Percentiles rank a stretch among this genome's conserved stretches.
Evolutionary conservation across 2,888 invertebrate genomes (phyloP).

Genomic region (Cerceris ruficornis): DNA sequence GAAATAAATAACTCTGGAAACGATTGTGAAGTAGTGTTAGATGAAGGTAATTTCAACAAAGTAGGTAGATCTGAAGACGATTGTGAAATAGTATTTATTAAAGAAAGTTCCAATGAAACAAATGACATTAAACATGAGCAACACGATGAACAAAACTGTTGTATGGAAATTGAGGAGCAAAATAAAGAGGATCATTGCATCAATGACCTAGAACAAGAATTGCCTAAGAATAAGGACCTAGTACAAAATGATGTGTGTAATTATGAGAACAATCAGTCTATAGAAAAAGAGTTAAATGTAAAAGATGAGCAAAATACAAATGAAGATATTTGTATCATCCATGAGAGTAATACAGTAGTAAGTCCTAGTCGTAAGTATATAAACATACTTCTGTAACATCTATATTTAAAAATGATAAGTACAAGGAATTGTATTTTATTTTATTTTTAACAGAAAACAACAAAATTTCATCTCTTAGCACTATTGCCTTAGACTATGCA

Average conservation of each 20-base stretch:
- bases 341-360: background rate
- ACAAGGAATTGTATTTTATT: slow-evolving; percentile 2
- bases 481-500: slow-evolving; percentile 72
- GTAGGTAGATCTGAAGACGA: background rate
- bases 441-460: slow-evolving; percentile 20
- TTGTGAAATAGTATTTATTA: background rate
- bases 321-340: background rate
- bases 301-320: background rate
- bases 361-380: slow-evolving; percentile 11
- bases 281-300: background rate
- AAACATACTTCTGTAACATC: background rate
- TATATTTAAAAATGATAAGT: background rate
- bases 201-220: too few relatives aligned
- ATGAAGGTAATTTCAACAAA: background rate
- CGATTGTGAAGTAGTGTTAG: background rate
- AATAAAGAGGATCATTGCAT: too few relatives aligned
- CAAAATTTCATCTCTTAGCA: slow-evolving; percentile 52
- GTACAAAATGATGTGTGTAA: background rate
- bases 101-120: slow-evolving; percentile 6
- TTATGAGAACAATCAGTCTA: background rate
- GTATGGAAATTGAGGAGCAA: too few relatives aligned
- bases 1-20: background rate
- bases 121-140: background rate
- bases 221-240: background rate
- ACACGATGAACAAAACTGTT: background rate